These are phyloP conservation scores for Ceratitis capitata DNA, from an alignment of 1,140 invertebrate genomes.

Conservation along the genomic window DNA sequence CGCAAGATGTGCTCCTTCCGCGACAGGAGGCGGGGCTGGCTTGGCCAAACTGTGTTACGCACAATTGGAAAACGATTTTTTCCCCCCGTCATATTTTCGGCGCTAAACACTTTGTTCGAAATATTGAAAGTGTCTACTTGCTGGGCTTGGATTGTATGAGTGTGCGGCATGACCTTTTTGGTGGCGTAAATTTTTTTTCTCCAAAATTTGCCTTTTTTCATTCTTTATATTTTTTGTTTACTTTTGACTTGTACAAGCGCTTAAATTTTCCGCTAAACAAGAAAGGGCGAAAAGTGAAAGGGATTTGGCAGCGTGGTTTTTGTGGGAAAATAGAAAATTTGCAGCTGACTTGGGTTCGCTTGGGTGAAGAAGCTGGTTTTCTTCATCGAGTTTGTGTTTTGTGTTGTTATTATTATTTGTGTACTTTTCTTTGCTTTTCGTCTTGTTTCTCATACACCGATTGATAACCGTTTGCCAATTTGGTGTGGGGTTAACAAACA, in stretches of 20 bases:
- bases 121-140: conserved; percentile 21
- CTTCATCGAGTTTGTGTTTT: neutral
- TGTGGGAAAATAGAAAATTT: neutral
- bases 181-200: neutral
- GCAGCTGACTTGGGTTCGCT: conserved; percentile 8
- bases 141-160: neutral
- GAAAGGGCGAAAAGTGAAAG: neutral
- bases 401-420: too few species aligned
- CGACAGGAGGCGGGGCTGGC: neutral
- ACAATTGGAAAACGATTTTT: conserved; percentile 38
- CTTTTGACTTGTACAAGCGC: conserved; percentile 30
- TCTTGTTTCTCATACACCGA: neutral
- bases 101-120: neutral
- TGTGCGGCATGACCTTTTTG: neutral
- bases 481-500: neutral
- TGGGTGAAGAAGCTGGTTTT: neutral
- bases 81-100: neutral
- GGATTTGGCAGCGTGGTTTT: neutral
- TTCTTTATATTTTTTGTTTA: conserved; percentile 28
- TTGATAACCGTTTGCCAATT: neutral
- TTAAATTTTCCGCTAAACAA: conserved; percentile 31
- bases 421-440: too few species aligned
- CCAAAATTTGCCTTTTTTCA: neutral
- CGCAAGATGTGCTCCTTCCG: neutral
- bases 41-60: neutral